A percentile compares a stretch with the other conserved stretches of the same genome.
Evolutionary conservation across 2,797 vertebrate genomes (phyloP).

Genomic region (Limosa lapponica): DNA sequence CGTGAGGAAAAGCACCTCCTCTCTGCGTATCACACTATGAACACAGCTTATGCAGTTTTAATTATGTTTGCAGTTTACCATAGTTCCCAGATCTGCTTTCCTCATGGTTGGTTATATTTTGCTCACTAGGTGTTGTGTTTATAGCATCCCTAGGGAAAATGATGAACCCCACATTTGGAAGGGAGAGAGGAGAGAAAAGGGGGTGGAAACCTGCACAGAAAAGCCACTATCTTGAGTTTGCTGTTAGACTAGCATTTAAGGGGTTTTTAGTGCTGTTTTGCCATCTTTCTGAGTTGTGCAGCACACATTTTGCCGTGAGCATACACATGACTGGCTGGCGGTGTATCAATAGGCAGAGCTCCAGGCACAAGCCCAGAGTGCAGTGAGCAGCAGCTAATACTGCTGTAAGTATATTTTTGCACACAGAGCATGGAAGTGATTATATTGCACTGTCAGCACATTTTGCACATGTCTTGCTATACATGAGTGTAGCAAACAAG

Average conservation of each 20-base stretch:
- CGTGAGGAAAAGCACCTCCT: neutral
- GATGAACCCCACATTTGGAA: neutral
- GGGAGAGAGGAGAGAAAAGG: neutral
- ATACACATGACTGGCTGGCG: neutral
- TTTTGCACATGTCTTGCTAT: neutral
- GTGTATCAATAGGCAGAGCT: accelerated
- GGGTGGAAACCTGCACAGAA: neutral
- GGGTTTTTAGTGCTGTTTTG: neutral
- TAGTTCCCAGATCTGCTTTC: neutral
- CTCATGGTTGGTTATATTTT: neutral
- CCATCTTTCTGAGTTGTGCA: neutral
- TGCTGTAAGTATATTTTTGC: neutral
- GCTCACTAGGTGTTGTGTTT: neutral
- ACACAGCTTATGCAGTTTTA: neutral
- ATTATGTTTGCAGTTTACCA: neutral
- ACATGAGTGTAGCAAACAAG: accelerated
- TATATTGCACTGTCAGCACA: neutral
- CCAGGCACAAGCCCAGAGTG: neutral
- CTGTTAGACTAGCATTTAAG: neutral
- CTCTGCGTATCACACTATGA: accelerated
- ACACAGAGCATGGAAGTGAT: neutral
- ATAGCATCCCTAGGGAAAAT: neutral
- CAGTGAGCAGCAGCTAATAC: neutral
- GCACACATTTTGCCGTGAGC: neutral
- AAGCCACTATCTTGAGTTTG: neutral